Evolutionary conservation across 2,797 vertebrate genomes (phyloP).

Genomic region (Arrhamphus sclerolepis): DNA sequence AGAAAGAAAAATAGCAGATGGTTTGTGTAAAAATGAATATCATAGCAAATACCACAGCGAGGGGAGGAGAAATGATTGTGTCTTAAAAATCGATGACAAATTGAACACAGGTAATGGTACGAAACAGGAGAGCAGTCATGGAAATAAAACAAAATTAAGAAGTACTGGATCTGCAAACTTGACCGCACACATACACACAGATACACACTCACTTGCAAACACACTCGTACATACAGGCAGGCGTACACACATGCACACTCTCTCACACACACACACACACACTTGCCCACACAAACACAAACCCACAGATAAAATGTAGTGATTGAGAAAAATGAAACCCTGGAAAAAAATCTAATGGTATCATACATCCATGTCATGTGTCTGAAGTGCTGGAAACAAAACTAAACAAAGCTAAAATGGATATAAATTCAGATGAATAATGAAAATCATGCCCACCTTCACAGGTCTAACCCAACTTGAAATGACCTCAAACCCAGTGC

Average conservation of each 20-base stretch:
- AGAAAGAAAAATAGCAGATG: slow-evolving; percentile 69
- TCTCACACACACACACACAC: slow-evolving; percentile 21
- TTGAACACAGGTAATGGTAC: slow-evolving; percentile 68
- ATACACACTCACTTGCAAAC: slow-evolving; percentile 38
- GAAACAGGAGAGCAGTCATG: slow-evolving; percentile 74
- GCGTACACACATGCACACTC: slow-evolving; percentile 56
- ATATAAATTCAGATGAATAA: slow-evolving; percentile 76
- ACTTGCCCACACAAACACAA: slow-evolving; percentile 67
- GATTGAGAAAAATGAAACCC: slow-evolving; percentile 78
- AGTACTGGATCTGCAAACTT: slow-evolving; percentile 69
- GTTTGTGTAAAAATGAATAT: slow-evolving; percentile 78
- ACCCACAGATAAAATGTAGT: slow-evolving; percentile 79
- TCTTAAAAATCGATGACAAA: slow-evolving; percentile 75
- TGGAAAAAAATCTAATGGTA: slow-evolving; percentile 77
- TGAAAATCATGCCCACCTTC: slow-evolving; percentile 77
- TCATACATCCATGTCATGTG: slow-evolving; percentile 78
- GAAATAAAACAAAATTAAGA: slow-evolving; percentile 72
- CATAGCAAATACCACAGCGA: slow-evolving; percentile 77
- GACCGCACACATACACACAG: slow-evolving; percentile 23
- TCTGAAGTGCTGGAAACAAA: slow-evolving; percentile 77
- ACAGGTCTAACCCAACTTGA: slow-evolving; percentile 76
- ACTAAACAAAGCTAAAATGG: slow-evolving; percentile 52
- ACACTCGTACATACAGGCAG: slow-evolving; percentile 55
- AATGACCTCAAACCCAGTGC: slow-evolving; percentile 68
- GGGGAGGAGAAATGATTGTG: slow-evolving; percentile 68